These are phyloP conservation scores for Pitta sordida DNA, from an alignment of 2,113 vertebrate genomes.

Conservation along the genomic window DNA sequence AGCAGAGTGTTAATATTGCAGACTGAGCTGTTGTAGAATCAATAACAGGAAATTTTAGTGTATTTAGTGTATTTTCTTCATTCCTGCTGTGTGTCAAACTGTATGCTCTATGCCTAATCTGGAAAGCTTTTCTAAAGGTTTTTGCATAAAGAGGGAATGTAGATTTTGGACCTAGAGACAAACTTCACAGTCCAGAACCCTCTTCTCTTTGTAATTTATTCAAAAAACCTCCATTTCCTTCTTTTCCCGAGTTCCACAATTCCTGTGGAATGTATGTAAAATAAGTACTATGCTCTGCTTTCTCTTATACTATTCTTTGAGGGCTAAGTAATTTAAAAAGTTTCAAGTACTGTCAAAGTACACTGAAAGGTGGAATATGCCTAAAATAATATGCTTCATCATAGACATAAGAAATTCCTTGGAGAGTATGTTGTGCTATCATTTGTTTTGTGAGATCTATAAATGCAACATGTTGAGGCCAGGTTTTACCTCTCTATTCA, in stretches of 20 bases:
- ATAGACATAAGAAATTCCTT: conserved; percentile 40
- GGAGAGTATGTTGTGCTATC: conserved; percentile 24
- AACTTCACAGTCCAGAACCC: neutral
- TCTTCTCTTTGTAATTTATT: neutral
- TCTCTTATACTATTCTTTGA: conserved; percentile 11
- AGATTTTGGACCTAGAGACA: neutral
- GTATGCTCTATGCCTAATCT: neutral
- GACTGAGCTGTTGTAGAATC: neutral
- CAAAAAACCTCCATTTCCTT: neutral
- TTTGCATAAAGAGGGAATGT: neutral
- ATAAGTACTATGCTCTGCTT: neutral
- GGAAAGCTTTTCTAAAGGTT: neutral
- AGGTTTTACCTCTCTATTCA: conserved; percentile 39
- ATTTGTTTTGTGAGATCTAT: conserved; percentile 58
- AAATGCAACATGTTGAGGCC: conserved; percentile 9
- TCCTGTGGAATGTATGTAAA: neutral
- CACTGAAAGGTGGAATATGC: conserved; percentile 22
- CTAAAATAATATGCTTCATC: conserved; percentile 55
- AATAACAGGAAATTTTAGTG: neutral
- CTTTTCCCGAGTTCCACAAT: neutral
- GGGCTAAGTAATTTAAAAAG: conserved; percentile 28
- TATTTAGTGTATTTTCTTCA: neutral
- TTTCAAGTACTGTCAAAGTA: conserved; percentile 17
- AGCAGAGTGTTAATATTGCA: neutral
- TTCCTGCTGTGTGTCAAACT: neutral